Conservation (phyloP, 2,113 vertebrate genomes). For the Myrmecophaga tridactyla region DNA sequence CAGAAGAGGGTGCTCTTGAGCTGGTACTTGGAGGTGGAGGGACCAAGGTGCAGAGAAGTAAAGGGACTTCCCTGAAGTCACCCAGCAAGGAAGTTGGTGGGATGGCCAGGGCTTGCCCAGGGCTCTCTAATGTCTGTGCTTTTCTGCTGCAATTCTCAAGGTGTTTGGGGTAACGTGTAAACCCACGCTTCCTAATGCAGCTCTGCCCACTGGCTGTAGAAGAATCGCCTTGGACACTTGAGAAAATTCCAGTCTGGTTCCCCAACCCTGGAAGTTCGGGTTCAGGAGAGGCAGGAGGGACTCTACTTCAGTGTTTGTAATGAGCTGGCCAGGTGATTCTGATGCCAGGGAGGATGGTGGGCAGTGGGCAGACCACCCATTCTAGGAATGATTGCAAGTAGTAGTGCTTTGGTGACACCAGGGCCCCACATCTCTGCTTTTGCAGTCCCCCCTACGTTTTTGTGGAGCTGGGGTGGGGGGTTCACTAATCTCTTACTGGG, state of each 20-base stretch:
- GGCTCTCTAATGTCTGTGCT: accelerated
- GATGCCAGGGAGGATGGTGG: neutral
- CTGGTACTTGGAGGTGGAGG: neutral
- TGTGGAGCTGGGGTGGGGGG: too few relatives aligned
- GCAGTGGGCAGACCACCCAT: neutral
- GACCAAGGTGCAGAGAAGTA: neutral
- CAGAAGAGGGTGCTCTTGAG: neutral
- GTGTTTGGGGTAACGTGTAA: neutral
- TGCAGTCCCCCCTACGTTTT: neutral
- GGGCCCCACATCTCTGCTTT: neutral
- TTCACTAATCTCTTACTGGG: too few relatives aligned
- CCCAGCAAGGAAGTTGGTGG: accelerated
- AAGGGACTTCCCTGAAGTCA: neutral
- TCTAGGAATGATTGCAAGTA: neutral
- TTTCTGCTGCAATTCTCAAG: accelerated
- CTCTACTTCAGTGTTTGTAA: neutral
- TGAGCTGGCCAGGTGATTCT: neutral
- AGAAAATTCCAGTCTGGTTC: neutral
- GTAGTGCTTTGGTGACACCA: neutral
- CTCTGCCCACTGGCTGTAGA: neutral
- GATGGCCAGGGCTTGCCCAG: accelerated
- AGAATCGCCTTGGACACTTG: neutral
- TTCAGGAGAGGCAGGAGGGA: neutral
- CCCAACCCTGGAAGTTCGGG: too few relatives aligned
- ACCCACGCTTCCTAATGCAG: accelerated